Base-by-base conservation (phyloP, 2,888 invertebrate genomes). In the Nymphalis urticae region DNA sequence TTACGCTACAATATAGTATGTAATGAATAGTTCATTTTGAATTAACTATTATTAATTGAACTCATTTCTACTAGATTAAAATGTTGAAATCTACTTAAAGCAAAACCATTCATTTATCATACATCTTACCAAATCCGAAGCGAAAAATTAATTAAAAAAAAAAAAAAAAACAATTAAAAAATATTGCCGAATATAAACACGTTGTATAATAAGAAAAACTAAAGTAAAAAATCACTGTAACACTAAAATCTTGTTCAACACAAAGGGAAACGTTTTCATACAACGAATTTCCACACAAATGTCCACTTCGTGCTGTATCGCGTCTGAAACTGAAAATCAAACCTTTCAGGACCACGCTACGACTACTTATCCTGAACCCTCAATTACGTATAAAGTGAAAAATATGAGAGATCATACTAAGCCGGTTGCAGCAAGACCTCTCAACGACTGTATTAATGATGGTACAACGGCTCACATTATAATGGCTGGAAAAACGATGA, bases 261-360 rank as follows among this genome's bases (percentile, higher is more conserved):
- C 21, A 24, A 53, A 53, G 24, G 13, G 13, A 6, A 10, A 24
- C 24, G 8, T 10, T 1, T 21, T 16, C 4, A 53, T 13, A 13
- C 13, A 13, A 5, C 10, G 16, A 53, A 53, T 32, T 32, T 36
- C 32, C 61, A 27, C n/a, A 36, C 42, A 17, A 62, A 54, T 51
- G 66, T 48, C 62, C 56, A 19, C 56, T n/a, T 48, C 64, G 58
- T 68, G 74, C 76, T 71, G 77, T 72, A 67, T 64, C 84, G 81
- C 82, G 76, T 74, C 80, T 75, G 77, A 79, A 63, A 68, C 69
- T 24, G 56, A 56, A 56, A 56, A 56, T 32, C 56, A 32, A 27
- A 56, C 56, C 32, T 56, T 56, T 56, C 56, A 56, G 56, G 32
- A 56, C n/a, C 16, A 56, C 27, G 5, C 66, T 36, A 72, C 80